Conservation (phyloP, 2,888 invertebrate species). For the Orchestes rusci region DNA sequence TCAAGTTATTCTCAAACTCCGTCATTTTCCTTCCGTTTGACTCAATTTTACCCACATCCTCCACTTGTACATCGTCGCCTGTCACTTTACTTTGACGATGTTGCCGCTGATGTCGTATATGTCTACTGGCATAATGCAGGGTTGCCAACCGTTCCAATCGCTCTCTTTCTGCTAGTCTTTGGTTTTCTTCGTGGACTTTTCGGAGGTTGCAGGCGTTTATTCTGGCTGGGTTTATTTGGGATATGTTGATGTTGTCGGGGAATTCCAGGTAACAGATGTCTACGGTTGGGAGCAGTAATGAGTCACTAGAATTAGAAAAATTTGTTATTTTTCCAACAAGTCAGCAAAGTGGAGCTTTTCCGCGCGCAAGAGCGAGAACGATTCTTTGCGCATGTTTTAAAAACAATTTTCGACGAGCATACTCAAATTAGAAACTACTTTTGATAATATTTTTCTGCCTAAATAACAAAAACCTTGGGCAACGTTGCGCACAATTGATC, state of each 20-base stretch:
- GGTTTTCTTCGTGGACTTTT: slow-evolving; percentile 33
- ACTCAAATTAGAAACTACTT: no score
- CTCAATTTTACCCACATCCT: slow-evolving; percentile 16
- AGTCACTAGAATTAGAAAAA: slow-evolving; percentile 16
- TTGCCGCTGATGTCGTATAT: slow-evolving; percentile 39
- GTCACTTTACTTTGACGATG: slow-evolving; percentile 24
- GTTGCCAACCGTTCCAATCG: slow-evolving; percentile 33
- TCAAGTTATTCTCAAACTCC: slow-evolving; percentile 28
- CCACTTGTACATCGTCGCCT: slow-evolving; percentile 10
- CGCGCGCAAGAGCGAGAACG: no score
- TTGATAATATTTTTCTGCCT: no score
- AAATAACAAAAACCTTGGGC: no score
- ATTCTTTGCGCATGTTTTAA: no score
- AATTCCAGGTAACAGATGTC: slow-evolving; percentile 43
- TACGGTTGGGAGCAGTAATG: slow-evolving; percentile 41
- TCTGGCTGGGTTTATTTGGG: slow-evolving; percentile 26
- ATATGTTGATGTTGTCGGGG: slow-evolving; percentile 34
- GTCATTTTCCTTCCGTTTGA: slow-evolving; percentile 10
- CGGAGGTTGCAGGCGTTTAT: slow-evolving; percentile 36
- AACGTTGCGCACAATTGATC: no score
- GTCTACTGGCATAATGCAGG: slow-evolving; percentile 29
- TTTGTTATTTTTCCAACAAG: background rate
- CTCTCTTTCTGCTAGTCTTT: slow-evolving; percentile 31
- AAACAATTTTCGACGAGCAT: no score
- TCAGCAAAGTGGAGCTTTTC: no score